Evolutionary conservation across 37 sponge, comb jelly and placozoan species (phyloP).

Genomic region (Aplysina aerophoba): DNA sequence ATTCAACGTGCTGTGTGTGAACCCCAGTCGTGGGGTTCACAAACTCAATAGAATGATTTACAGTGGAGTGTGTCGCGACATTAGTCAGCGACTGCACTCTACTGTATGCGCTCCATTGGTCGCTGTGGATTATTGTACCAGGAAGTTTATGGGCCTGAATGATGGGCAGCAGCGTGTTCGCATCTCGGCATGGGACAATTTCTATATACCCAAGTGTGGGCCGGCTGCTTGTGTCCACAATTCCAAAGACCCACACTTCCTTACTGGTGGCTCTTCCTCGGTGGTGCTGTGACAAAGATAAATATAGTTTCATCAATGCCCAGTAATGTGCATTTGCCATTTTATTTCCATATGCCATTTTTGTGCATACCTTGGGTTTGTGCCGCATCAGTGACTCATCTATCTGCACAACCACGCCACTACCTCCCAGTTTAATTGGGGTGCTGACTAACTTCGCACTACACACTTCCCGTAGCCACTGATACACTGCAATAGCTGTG

Average conservation of each 20-base stretch:
- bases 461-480: no score
- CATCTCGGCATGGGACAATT: conserved; percentile 51
- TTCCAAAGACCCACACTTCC: conserved; percentile 74
- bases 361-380: no score
- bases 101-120: conserved; percentile 65
- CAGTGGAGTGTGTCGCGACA: conserved; percentile 48
- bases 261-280: conserved; percentile 45
- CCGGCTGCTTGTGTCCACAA: conserved; percentile 44
- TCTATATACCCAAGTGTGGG: conserved; percentile 72
- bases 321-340: no score
- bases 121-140: conserved; percentile 55
- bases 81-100: conserved; percentile 35
- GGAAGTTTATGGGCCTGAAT: conserved; percentile 55
- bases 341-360: no score
- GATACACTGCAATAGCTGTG: no score
- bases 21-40: conserved; percentile 57
- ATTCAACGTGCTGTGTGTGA: conserved; percentile 68
- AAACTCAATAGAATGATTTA: conserved; percentile 68
- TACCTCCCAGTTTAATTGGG: no score
- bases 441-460: no score
- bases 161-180: conserved; percentile 71
- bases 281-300: no score
- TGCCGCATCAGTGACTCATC: no score
- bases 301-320: no score
- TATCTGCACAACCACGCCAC: no score